Evolutionary conservation across 2,113 vertebrate genomes (phyloP), one percentile per base, ranked within the genome.

Genomic region (Malurus melanocephalus): DNA sequence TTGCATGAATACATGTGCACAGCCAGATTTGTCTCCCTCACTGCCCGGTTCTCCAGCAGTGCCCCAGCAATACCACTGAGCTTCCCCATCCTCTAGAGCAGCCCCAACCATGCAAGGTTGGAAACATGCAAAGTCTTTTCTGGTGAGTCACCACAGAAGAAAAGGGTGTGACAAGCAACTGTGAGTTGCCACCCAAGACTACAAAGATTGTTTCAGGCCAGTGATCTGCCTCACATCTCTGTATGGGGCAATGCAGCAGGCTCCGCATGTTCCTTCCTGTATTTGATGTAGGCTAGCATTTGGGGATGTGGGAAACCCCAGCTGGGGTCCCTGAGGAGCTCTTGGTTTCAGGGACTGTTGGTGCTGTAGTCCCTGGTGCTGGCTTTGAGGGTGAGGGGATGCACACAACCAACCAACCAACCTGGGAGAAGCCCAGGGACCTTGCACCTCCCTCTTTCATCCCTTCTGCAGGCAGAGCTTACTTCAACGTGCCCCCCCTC

Each of bases 381-480:
- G 6, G 23, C 71, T 7, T 1, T 38, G 33, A 56, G 21, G 6
- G 4, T 0, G 0, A 62, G 10, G 19, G 12, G 5, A 43, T 45
- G 57, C 1, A 2, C 27, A 33, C 21, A 60, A 5, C 13, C 35
- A 51, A 21, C 20, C 21, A 60, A 5, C 13, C 35, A 51, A 21
- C 20, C 17, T 57, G 24, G 35, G 56, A 22, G 32, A 35, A 75
- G 33, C 10, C 18, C 40, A 24, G 5, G 30, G 51, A 11, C 48
- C 16, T 74, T 4, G 0, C 1, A 13, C 9, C 8, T 53, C 28
- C 30, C 18, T 67, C 32, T 19, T 85, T 32, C 61, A 33, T 59
- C 30, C 20, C 24, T 72, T 15, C 35, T 42, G 13, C 0, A 2
- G 49, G 5, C 5, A 75, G 5, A 32, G 21, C 21, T 76, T 40